Conservation (phyloP, 2,888 invertebrate species). For the Gnatocerus cornutus region DNA sequence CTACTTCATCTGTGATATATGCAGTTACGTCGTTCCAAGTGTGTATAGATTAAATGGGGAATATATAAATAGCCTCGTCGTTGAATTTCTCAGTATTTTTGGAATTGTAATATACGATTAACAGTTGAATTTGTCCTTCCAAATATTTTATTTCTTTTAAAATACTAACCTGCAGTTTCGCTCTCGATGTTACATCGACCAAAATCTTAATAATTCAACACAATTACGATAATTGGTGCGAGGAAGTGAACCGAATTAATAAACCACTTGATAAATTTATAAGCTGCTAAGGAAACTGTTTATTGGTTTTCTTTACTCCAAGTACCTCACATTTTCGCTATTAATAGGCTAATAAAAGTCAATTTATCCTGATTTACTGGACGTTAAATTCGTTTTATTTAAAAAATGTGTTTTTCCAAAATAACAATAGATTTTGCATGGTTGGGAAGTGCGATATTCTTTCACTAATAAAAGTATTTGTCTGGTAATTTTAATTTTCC, state of each 20-base stretch:
- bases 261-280: conserved; percentile 43
- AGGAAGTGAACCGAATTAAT: conserved; percentile 24
- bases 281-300: conserved; percentile 43
- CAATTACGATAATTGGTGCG: conserved; percentile 18
- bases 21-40: conserved; percentile 12
- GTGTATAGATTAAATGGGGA: conserved; percentile 16
- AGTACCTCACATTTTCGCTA: conserved; percentile 44
- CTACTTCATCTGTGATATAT: conserved; percentile 15
- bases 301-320: conserved; percentile 44
- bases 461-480: not conserved
- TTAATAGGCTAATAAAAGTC: conserved; percentile 49
- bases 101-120: conserved; percentile 53
- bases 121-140: conserved; percentile 37
- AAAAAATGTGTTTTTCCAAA: conserved; percentile 28
- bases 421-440: conserved; percentile 23
- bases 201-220: conserved; percentile 3
- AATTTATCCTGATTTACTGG: conserved; percentile 44
- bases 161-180: no score
- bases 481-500: conserved; percentile 5
- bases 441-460: conserved; percentile 1
- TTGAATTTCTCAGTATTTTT: conserved; percentile 51
- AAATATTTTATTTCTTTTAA: not conserved
- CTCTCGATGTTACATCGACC: not conserved
- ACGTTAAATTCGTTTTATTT: conserved; percentile 39
- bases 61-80: conserved; percentile 36